Percentiles rank a stretch among this genome's conserved stretches.
These are phyloP conservation scores for Parazoanthus atlanticus DNA, from an alignment of 92 coral and sea anemone species.

Conservation along the genomic window DNA sequence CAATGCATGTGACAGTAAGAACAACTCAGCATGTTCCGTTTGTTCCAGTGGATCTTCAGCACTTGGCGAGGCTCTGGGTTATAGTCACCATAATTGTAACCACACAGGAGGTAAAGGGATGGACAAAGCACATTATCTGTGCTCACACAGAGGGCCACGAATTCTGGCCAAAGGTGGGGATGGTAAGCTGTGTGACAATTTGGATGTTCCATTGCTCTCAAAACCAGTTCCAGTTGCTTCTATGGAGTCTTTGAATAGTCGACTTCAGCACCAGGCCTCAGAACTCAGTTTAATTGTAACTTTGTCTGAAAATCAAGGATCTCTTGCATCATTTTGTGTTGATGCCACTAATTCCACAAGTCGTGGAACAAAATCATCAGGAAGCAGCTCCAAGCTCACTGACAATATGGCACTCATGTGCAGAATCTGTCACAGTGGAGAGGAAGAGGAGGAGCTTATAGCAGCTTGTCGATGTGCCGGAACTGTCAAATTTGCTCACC, in stretches of 20 bases:
- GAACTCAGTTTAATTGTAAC: conserved; percentile 15
- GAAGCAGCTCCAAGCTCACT: conserved; percentile 48
- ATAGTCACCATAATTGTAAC: neutral
- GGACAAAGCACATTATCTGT: conserved; percentile 57
- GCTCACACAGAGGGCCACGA: conserved; percentile 62
- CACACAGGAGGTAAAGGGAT: neutral
- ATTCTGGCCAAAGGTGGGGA: conserved; percentile 22
- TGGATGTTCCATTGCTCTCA: conserved; percentile 3
- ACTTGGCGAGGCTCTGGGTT: conserved; percentile 2
- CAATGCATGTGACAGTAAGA: neutral
- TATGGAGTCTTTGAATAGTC: conserved; percentile 19
- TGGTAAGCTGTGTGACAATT: neutral
- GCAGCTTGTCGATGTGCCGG: conserved; percentile 90
- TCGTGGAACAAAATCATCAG: conserved; percentile 21
- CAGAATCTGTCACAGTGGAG: conserved; percentile 90
- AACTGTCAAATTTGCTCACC: conserved; percentile 92
- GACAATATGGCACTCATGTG: conserved; percentile 79
- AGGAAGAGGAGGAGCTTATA: conserved; percentile 87
- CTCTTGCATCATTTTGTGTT: neutral
- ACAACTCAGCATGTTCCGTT: neutral
- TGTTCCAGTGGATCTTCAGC: conserved; percentile 18
- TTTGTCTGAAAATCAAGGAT: neutral
- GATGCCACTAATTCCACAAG: neutral
- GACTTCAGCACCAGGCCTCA: neutral
- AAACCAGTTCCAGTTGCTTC: conserved; percentile 36